Percentiles rank a stretch among this genome's conserved stretches.
These are phyloP conservation scores for Nymphalis c-album DNA, from an alignment of 2,888 invertebrate species.

Conservation along the genomic window DNA sequence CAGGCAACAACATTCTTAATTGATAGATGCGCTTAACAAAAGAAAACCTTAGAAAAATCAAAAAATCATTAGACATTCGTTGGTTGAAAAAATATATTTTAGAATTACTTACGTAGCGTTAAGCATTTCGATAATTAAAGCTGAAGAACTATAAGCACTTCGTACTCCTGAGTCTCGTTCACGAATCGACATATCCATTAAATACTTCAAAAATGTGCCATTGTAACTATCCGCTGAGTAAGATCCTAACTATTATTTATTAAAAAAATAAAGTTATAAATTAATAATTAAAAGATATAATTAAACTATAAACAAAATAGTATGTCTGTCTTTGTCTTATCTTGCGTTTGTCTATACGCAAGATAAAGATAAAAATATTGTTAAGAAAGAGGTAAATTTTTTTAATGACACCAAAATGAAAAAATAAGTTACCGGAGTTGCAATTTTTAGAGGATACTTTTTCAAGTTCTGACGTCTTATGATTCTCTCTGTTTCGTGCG, in stretches of 20 bases:
- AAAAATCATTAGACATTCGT: too few relatives aligned
- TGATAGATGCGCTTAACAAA: too few relatives aligned
- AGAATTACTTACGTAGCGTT: slow-evolving; percentile 58
- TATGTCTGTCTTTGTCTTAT: too few relatives aligned
- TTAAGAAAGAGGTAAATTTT: too few relatives aligned
- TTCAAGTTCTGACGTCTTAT: slow-evolving; percentile 54
- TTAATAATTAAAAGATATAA: not conserved
- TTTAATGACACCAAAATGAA: not conserved
- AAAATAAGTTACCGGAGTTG: slow-evolving; percentile 56
- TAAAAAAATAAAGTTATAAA: not conserved
- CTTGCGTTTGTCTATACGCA: too few relatives aligned
- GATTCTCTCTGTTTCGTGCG: slow-evolving; percentile 50
- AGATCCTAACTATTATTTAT: slow-evolving; percentile 51
- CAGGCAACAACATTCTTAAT: too few relatives aligned
- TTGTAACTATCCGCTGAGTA: slow-evolving; percentile 56
- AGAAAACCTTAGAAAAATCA: too few relatives aligned
- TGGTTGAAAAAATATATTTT: not conserved
- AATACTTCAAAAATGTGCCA: slow-evolving; percentile 57
- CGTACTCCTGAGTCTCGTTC: slow-evolving; percentile 61
- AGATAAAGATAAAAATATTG: too few relatives aligned
- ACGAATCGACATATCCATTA: slow-evolving; percentile 54
- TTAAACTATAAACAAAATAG: too few relatives aligned
- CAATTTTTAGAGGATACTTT: slow-evolving; percentile 56
- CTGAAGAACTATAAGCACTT: slow-evolving; percentile 50
- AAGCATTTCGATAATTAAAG: slow-evolving; percentile 55